phyloP scores from a whole-genome alignment of 2,113 vertebrate species.

The Pedetes capensis region DNA sequence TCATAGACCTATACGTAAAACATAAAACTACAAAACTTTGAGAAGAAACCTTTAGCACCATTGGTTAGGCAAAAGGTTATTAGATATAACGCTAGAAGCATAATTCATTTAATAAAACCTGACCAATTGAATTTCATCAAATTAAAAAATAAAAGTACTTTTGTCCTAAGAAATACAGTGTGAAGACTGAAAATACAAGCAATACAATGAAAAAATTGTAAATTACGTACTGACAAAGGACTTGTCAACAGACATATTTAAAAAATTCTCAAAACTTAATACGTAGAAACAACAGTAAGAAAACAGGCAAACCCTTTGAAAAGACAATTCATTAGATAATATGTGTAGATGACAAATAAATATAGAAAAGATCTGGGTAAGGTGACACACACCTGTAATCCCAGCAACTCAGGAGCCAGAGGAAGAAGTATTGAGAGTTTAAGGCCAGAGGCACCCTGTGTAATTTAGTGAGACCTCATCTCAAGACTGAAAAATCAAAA shows the following conservation, averaged over 20 bases:
- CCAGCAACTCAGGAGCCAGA: too few species aligned
- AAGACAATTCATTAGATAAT: background rate
- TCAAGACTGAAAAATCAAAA: too few species aligned
- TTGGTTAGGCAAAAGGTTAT: background rate
- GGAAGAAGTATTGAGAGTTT: too few species aligned
- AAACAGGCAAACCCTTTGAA: background rate
- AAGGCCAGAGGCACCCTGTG: too few species aligned
- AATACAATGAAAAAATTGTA: background rate
- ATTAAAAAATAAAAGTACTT: background rate
- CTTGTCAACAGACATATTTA: background rate
- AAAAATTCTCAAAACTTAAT: background rate
- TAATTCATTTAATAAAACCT: background rate
- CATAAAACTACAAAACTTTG: background rate
- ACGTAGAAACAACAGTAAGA: background rate
- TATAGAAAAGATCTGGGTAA: too few species aligned
- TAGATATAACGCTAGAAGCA: background rate
- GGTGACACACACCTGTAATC: too few species aligned
- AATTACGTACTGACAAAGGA: background rate
- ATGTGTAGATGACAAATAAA: background rate
- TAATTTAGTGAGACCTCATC: too few species aligned
- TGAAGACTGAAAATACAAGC: background rate
- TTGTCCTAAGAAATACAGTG: background rate
- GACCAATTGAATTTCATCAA: background rate
- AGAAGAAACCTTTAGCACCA: background rate
- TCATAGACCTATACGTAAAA: background rate